These are phyloP conservation scores for Mionectes olivaceus DNA, from an alignment of 2,797 vertebrate species.

Conservation along the genomic window DNA sequence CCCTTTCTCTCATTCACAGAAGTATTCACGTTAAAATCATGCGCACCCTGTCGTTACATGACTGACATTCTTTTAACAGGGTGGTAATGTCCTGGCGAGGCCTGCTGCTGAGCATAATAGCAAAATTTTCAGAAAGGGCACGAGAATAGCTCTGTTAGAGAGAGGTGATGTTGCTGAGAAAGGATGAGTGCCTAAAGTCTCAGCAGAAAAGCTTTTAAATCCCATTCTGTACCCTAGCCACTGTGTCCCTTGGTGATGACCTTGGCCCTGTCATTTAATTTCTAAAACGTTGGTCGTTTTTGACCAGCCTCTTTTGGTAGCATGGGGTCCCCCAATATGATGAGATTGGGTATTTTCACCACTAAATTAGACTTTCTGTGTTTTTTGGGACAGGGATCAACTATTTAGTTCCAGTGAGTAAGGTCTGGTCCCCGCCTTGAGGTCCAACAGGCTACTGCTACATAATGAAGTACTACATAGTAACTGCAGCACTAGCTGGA, in stretches of 20 bases:
- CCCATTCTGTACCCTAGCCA: neutral
- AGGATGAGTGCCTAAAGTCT: neutral
- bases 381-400: neutral
- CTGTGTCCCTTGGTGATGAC: neutral
- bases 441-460: neutral
- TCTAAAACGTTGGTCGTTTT: neutral
- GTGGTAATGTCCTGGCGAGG: constrained; percentile 15
- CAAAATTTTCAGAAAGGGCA: neutral
- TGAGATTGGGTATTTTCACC: neutral
- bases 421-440: neutral
- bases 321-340: neutral
- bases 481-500: neutral
- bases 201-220: neutral
- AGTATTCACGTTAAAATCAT: constrained; percentile 49
- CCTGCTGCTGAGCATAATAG: constrained; percentile 26
- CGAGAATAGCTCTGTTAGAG: neutral
- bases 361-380: neutral
- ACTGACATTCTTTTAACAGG: constrained; percentile 63
- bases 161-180: neutral
- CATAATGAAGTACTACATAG: neutral
- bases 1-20: constrained; percentile 50
- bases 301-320: neutral
- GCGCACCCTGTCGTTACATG: neutral
- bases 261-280: neutral
- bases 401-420: neutral